These are phyloP conservation scores for Myoxocephalus aenaeus DNA, from an alignment of 2,797 vertebrate genomes.

Conservation along the genomic window DNA sequence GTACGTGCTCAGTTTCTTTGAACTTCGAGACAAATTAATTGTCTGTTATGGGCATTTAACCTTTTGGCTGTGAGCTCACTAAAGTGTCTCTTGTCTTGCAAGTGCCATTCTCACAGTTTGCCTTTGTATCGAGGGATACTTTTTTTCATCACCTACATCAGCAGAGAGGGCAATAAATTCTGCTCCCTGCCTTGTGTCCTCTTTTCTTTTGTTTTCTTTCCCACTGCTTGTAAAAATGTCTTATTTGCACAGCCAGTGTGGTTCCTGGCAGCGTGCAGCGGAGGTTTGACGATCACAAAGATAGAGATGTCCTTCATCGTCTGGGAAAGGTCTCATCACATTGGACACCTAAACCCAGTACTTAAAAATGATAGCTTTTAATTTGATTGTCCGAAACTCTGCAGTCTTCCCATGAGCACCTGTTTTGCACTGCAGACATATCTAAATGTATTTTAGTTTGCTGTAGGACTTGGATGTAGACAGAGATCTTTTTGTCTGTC, in stretches of 20 bases:
- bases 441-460: neutral
- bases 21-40: slow-evolving; percentile 2
- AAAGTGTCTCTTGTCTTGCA: neutral
- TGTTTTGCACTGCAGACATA: neutral
- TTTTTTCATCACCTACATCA: neutral
- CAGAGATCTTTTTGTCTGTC: neutral
- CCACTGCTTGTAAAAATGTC: slow-evolving; percentile 2
- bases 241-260: slow-evolving; percentile 10
- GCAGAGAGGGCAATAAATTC: neutral
- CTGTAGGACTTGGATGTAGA: neutral
- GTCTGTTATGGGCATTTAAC: slow-evolving; percentile 10
- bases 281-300: neutral
- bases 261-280: neutral
- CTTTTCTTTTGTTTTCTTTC: neutral
- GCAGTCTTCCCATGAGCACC: neutral
- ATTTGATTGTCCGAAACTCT: slow-evolving; percentile 26
- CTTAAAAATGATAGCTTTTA: slow-evolving; percentile 19
- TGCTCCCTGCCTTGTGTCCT: neutral
- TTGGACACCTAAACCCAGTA: neutral
- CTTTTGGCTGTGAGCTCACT: slow-evolving; percentile 8
- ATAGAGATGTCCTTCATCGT: slow-evolving; percentile 12
- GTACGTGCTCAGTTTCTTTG: neutral
- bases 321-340: neutral
- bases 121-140: neutral
- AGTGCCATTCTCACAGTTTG: neutral